Conservation (phyloP, 2,888 invertebrate species). For the Lasioglossum figueresi region DNA sequence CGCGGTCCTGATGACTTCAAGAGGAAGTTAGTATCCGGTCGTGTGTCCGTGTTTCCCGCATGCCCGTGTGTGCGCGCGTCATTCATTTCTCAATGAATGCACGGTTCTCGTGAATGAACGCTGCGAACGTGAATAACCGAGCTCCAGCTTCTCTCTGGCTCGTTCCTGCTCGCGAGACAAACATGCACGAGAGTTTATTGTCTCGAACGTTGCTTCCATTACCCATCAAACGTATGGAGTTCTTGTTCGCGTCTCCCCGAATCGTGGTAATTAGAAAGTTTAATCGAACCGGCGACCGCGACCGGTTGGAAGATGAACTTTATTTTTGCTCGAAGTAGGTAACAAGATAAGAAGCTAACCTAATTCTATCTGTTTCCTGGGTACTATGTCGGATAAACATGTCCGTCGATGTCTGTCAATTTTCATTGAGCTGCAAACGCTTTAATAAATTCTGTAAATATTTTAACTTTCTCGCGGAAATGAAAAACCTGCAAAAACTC, state of each 20-base stretch:
- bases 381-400: not conserved
- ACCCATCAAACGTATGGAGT: not conserved
- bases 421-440: not conserved
- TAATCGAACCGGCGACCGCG: not conserved
- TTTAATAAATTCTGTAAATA: not conserved
- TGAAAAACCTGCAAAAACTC: not conserved
- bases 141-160: constrained; percentile 1
- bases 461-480: not conserved
- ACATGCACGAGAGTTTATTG: not conserved
- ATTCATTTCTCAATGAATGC: constrained; percentile 57
- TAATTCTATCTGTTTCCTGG: not conserved
- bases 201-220: not conserved
- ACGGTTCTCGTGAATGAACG: constrained; percentile 54
- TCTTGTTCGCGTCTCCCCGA: not conserved
- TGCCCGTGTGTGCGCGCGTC: constrained; percentile 22
- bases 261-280: not conserved
- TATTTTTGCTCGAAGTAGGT: not conserved
- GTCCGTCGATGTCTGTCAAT: not conserved
- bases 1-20: constrained; percentile 56
- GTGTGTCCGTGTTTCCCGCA: not conserved
- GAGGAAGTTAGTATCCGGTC: constrained; percentile 61
- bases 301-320: not conserved
- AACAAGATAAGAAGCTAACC: not conserved
- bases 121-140: constrained; percentile 16
- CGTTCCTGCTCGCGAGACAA: not conserved